Percentiles rank a stretch among this genome's conserved stretches.
Conservation (phyloP, 2,113 vertebrate genomes). For the Hippocampus zosterae region DNA sequence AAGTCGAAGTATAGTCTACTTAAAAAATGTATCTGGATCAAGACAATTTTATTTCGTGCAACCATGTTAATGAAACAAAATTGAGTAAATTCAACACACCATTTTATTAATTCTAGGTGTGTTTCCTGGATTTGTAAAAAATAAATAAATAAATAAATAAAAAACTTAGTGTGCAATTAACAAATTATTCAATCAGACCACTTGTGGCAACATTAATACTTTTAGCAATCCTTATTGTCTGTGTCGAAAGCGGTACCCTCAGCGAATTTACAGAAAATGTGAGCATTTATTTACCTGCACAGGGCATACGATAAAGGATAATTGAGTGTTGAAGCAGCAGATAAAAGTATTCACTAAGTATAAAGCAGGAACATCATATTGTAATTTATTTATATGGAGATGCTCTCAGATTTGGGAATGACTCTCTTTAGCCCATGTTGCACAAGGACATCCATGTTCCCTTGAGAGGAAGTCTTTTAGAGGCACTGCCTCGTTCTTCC, state of each 20-base stretch:
- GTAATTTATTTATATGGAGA: constrained; percentile 22
- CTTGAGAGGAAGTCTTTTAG: constrained; percentile 1
- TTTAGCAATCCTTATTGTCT: not conserved
- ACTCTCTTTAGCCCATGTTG: constrained; percentile 13
- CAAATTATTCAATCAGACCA: not conserved
- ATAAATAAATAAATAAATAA: too few relatives aligned
- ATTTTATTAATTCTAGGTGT: too few relatives aligned
- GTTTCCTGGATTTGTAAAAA: too few relatives aligned
- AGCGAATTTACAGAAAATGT: not conserved
- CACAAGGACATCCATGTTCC: not conserved
- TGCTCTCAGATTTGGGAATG: constrained; percentile 7
- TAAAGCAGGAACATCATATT: not conserved
- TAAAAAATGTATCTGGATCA: too few relatives aligned
- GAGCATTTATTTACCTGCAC: constrained; percentile 1
- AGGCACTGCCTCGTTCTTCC: constrained; percentile 4
- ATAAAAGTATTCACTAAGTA: constrained; percentile 3
- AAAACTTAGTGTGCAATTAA: too few relatives aligned
- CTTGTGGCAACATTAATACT: not conserved
- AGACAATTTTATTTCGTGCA: too few relatives aligned
- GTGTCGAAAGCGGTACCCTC: not conserved
- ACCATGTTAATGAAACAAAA: too few relatives aligned
- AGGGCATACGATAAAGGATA: not conserved
- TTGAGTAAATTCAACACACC: too few relatives aligned
- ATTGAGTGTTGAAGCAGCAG: not conserved
- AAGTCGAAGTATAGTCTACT: too few relatives aligned